phyloP scores from a whole-genome alignment of 92 coral and sea anemone genomes.

The Pocillopora grandis region DNA sequence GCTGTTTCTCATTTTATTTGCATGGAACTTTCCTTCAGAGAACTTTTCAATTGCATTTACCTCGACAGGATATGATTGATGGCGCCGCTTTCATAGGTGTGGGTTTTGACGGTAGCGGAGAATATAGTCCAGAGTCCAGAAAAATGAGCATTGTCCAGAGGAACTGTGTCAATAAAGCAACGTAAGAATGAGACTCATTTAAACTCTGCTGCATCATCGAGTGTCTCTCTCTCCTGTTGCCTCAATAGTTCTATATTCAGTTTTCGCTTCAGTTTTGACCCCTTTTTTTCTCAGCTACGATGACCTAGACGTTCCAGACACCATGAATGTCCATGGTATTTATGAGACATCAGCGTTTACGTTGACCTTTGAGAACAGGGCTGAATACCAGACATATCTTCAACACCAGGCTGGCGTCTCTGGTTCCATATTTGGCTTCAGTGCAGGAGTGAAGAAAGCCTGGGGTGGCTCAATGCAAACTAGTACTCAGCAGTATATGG shows the following conservation, averaged over 20 bases:
- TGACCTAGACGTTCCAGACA: slow-evolving; percentile 47
- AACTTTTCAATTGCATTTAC: neutral
- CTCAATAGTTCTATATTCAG: no score
- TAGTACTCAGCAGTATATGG: neutral
- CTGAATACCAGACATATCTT: slow-evolving; percentile 34
- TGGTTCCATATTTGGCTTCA: slow-evolving; percentile 46
- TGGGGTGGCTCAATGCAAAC: slow-evolving; percentile 14
- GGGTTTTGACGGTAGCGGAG: neutral
- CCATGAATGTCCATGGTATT: slow-evolving; percentile 56
- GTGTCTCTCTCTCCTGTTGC: no score
- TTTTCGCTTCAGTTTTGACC: no score
- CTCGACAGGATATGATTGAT: neutral
- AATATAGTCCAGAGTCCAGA: neutral
- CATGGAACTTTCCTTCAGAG: no score
- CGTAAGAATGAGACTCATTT: neutral
- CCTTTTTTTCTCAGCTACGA: slow-evolving; percentile 31
- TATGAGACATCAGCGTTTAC: slow-evolving; percentile 46
- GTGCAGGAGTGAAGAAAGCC: slow-evolving; percentile 41
- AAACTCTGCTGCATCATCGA: no score
- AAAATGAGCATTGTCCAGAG: neutral
- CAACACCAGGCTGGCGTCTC: slow-evolving; percentile 43
- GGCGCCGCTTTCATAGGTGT: neutral
- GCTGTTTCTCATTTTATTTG: no score
- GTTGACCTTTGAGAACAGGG: slow-evolving; percentile 22
- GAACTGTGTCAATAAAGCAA: neutral